Evolutionary conservation across 53 echinoderm and acorn worm genomes (phyloP).

Genomic region (Pentamera pediparva): DNA sequence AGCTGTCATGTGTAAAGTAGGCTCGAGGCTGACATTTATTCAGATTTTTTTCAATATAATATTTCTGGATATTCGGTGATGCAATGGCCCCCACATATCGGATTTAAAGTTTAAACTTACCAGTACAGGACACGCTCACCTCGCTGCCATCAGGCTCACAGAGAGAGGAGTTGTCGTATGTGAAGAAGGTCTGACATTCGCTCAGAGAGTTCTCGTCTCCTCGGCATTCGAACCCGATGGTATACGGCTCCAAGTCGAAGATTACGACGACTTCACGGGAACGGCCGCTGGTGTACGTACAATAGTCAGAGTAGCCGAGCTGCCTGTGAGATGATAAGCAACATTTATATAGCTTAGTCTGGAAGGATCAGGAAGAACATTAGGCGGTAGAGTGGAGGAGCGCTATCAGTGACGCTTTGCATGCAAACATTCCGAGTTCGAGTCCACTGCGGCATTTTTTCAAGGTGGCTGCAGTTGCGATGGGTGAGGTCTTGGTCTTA

Average conservation of each 20-base stretch:
- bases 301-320: neutral
- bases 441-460: too few species aligned
- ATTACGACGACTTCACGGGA: neutral
- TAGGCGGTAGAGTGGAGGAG: too few species aligned
- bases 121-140: neutral
- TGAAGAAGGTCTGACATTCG: constrained; percentile 5
- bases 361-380: too few species aligned
- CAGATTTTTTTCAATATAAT: too few species aligned
- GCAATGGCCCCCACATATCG: too few species aligned
- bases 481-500: neutral
- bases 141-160: neutral
- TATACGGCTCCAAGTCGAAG: neutral
- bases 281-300: neutral
- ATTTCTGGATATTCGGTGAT: too few species aligned
- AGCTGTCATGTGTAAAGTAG: neutral
- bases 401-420: too few species aligned
- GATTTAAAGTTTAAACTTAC: too few species aligned
- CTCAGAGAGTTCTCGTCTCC: neutral
- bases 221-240: neutral
- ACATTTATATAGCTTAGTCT: neutral
- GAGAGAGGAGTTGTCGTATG: neutral
- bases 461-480: neutral
- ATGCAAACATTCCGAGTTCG: too few species aligned
- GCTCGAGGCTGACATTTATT: too few species aligned
- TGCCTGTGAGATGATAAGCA: neutral